Base-by-base conservation (phyloP, 2,113 vertebrate species). In the Siphamia tubifer region DNA sequence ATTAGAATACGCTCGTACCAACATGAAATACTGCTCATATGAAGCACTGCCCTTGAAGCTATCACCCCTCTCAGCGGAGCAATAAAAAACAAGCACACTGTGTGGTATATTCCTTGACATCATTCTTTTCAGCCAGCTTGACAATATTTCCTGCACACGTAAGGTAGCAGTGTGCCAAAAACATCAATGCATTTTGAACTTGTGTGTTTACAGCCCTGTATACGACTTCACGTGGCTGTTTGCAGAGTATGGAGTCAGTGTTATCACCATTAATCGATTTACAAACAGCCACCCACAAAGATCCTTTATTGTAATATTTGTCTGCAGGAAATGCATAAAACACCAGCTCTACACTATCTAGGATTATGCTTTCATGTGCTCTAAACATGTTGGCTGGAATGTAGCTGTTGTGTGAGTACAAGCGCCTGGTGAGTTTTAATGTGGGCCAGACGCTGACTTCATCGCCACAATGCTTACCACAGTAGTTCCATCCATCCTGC, bases 371-470 rank as follows among this genome's bases (percentile, higher is more conserved):
- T 45, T 44, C 27, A 68, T 60, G 42, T 81, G 82, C 39, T 83
- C 52, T 70, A 62, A 81, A 82, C 83, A 80, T 71, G 77, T 74
- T 75, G 77, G 62, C 64, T 40, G 49, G 21, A 63, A 15, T 36
- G 52, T 24, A 42, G 54, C 70, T 67, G 68, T 72, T 78, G 74
- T 77, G 76, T 43, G 76, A 80, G 66, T 36, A 32, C 17, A 49
- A 48, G 56, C 13, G 70, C 49, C 58, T 75, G 74, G 19, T 54
- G 47, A 53, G 63, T 63, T 80, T 74, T 68, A 69, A 79, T 81
- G 60, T 42, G 64, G 64, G 68, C 80, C 82, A 90, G 88, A 91
- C 72, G 56, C 71, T 93, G 88, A 92, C 83, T 81, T 92, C 88
- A 92, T 86, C 57, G 30, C 77, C 78, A 56, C 74, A 78, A 49